phyloP scores from a whole-genome alignment of 2,888 invertebrate species.

The Autographa gamma region DNA sequence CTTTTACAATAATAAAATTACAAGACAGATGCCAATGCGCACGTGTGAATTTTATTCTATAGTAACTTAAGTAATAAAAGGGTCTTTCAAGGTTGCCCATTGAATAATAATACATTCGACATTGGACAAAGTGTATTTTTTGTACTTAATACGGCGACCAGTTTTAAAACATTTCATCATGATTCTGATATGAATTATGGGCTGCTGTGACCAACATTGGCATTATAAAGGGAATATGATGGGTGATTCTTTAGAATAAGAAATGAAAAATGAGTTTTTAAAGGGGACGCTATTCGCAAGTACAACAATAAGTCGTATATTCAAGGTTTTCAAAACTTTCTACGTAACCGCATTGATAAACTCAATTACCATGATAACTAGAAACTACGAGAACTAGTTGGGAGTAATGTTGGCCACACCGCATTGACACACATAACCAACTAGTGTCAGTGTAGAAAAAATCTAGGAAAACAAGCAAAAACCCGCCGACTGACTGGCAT shows the following conservation, averaged over 20 bases:
- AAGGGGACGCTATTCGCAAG: background rate
- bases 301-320: background rate
- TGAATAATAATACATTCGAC: slow-evolving; percentile 33
- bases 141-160: slow-evolving; percentile 28
- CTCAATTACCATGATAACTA: slow-evolving; percentile 47
- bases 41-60: slow-evolving; percentile 38
- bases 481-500: slow-evolving; percentile 47
- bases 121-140: slow-evolving; percentile 30
- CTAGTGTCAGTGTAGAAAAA: slow-evolving; percentile 49
- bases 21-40: slow-evolving; percentile 24
- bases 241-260: background rate
- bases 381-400: slow-evolving; percentile 46
- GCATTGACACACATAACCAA: slow-evolving; percentile 44
- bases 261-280: background rate
- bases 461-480: slow-evolving; percentile 60
- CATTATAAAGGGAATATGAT: background rate
- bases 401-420: slow-evolving; percentile 29
- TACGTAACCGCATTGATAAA: slow-evolving; percentile 34
- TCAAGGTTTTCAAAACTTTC: slow-evolving; percentile 34
- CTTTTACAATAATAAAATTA: slow-evolving; percentile 15
- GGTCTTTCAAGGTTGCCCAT: slow-evolving; percentile 54
- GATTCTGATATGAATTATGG: background rate
- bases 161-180: slow-evolving; percentile 18
- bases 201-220: background rate
- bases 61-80: slow-evolving; percentile 34